phyloP scores from a whole-genome alignment of 2,797 vertebrate genomes.

The Pempheris klunzingeri region DNA sequence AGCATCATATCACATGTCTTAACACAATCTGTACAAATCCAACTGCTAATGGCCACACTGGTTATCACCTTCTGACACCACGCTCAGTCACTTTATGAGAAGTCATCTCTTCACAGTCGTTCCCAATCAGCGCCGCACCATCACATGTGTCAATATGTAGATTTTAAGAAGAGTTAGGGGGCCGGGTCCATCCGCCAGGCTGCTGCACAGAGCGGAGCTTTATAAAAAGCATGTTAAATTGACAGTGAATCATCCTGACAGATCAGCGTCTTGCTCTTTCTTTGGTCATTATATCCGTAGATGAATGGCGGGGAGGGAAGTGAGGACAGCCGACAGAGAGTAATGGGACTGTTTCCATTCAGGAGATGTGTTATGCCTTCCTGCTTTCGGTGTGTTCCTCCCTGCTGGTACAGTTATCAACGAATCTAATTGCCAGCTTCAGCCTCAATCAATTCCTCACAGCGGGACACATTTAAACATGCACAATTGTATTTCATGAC shows the following conservation, averaged over 20 bases:
- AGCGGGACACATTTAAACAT: conserved; percentile 40
- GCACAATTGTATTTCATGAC: conserved; percentile 33
- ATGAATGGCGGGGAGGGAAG: conserved; percentile 70
- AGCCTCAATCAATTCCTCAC: conserved; percentile 62
- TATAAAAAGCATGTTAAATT: conserved; percentile 68
- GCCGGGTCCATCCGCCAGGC: conserved; percentile 22
- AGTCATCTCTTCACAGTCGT: conserved; percentile 43
- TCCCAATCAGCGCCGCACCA: conserved; percentile 45
- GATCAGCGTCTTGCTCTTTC: conserved; percentile 73
- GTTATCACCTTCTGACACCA: conserved; percentile 41
- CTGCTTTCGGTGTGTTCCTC: conserved; percentile 41
- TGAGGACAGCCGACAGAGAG: conserved; percentile 62
- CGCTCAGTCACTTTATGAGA: conserved; percentile 33
- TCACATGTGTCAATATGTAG: conserved; percentile 60
- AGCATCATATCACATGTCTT: conserved; percentile 11
- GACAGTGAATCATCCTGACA: conserved; percentile 82
- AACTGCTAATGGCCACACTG: conserved; percentile 1
- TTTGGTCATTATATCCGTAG: conserved; percentile 71
- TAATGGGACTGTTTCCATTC: conserved; percentile 76
- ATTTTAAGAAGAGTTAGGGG: conserved; percentile 38
- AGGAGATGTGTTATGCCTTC: conserved; percentile 56
- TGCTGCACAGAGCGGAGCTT: conserved; percentile 44
- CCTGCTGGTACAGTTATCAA: conserved; percentile 47
- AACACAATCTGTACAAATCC: conserved; percentile 3
- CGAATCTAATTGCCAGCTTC: conserved; percentile 67